Evolutionary conservation across 2,888 invertebrate species (phyloP), one percentile per base, ranked within the genome.

Genomic region (Eudemis profundana): DNA sequence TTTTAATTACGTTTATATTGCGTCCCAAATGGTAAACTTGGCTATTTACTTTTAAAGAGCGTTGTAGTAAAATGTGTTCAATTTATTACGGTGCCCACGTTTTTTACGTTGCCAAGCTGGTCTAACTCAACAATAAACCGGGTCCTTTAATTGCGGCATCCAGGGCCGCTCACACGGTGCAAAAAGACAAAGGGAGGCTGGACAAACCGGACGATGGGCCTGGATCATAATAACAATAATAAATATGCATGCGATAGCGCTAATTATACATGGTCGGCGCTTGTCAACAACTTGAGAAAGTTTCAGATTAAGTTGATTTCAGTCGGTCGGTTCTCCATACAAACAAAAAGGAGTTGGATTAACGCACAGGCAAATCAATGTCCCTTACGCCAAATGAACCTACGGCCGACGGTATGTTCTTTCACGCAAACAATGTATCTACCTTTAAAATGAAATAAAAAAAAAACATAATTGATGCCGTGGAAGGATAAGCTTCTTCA

Each of bases 161-260:
- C 65, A 53, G 53, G 38, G 59, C 14, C 65, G 38, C 60, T 65
- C 65, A 19, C 65, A 65, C 65, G 60, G 38, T 53, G 36, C 53
- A 65, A 60, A 40, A 65, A 64, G 64, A 59, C 64, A 51, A 64
- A 44, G 23, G 19, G 14, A n/a, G 10, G 27, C 59, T 38, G 59
- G 64, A 27, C 46, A 47, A 60, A 65, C 60, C 60, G 65, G 65
- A 60, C 29, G 40, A 40, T n/a, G 29, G 46, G 17, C 36, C 29
- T 19, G 27, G 27, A 27, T 27, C 27, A 27, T 27, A 27, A 27
- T 27, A 27, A 27, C 27, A 27, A 27, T 27, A 49, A 2, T 17
- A 61, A 63, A 40, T 54, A 38, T 54, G 23, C 47, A 36, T 27
- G 12, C 27, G 5, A 8, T 33, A 33, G 33, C 12, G 15, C 17